Evolutionary conservation across 2,113 vertebrate species (phyloP), one percentile per base, ranked within the genome.

Genomic region (Microtus montanus): DNA sequence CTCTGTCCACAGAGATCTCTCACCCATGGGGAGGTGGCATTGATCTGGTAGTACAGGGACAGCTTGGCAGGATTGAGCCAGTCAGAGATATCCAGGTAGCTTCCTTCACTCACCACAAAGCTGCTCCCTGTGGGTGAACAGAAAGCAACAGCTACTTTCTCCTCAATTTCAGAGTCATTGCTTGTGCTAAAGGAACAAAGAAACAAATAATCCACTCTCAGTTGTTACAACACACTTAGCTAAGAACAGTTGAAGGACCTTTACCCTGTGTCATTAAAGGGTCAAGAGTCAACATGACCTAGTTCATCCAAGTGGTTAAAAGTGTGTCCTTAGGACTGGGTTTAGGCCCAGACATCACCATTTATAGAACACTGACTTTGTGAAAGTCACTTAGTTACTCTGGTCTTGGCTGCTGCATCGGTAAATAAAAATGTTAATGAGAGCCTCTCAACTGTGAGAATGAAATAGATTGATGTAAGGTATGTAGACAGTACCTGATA

Each of bases 41-140:
- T 99, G 97, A 99, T 99, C 98, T 99, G 99, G 91, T 99, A 99
- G 98, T 99, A 99, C 44, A 99, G 98, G 35, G 99, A 99, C 63
- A 99, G 98, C 97, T 99, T 99, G 94, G 99, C 99, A 2, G 99
- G 99, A 97, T 99, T 99, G 41, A 99, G 97, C 99, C 99, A 99
- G 97, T 99, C 99, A 0, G 99, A 99, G 85, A 99, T 99, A 93
- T 99, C 99, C 98, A 99, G 97, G 98, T 99, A 99, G 98, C 99
- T 99, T 74, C 99, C 99, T 98, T 99, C 99, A 0, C 99, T 99
- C 96, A 99, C 99, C 89, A 99, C 99, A 24, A 99, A 99, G 98
- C 99, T 99, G 98, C 99, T 99, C 74, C 99, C 99, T 99, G 96
- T 8, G 90, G 64, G 54, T 11, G 33, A 93, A 97, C 3, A 96